These are phyloP conservation scores for Brachyptera risi DNA, from an alignment of 2,888 invertebrate species.

Conservation along the genomic window DNA sequence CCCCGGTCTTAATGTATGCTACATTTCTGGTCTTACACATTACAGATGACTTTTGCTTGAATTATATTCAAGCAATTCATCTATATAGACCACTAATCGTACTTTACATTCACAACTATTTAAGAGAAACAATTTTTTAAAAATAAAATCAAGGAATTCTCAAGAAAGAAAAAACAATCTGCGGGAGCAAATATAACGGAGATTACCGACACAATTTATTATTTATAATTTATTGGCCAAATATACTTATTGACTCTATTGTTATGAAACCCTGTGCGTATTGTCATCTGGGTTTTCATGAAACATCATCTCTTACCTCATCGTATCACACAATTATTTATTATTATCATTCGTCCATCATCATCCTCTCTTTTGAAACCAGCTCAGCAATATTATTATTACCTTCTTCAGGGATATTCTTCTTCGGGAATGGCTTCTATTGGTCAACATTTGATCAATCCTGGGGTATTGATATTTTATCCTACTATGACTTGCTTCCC, in stretches of 20 bases:
- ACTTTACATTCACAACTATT: conserved; percentile 17
- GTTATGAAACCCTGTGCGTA: not conserved
- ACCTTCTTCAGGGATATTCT: conserved; percentile 23
- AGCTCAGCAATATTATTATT: conserved; percentile 22
- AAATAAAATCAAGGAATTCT: not conserved
- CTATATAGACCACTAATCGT: conserved; percentile 19
- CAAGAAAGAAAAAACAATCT: not conserved
- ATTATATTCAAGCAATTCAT: too few relatives aligned
- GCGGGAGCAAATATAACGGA: not conserved
- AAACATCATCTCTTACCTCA: conserved; percentile 19
- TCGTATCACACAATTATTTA: conserved; percentile 15
- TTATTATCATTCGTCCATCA: conserved; percentile 10
- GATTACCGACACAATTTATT: not conserved
- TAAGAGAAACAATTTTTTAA: too few relatives aligned
- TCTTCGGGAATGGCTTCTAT: conserved; percentile 10
- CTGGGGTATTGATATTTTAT: conserved; percentile 15
- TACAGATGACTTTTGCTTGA: not conserved
- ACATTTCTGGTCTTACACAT: conserved; percentile 18
- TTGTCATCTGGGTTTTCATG: conserved; percentile 17
- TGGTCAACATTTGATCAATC: not conserved
- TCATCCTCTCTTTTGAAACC: conserved; percentile 1
- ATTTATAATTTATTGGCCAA: conserved; percentile 6
- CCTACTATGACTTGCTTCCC: conserved; percentile 9
- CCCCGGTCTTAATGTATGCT: conserved; percentile 17
- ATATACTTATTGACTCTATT: conserved; percentile 11